Base-by-base conservation (phyloP, 2,113 vertebrate genomes). In the Gorilla gorilla region DNA sequence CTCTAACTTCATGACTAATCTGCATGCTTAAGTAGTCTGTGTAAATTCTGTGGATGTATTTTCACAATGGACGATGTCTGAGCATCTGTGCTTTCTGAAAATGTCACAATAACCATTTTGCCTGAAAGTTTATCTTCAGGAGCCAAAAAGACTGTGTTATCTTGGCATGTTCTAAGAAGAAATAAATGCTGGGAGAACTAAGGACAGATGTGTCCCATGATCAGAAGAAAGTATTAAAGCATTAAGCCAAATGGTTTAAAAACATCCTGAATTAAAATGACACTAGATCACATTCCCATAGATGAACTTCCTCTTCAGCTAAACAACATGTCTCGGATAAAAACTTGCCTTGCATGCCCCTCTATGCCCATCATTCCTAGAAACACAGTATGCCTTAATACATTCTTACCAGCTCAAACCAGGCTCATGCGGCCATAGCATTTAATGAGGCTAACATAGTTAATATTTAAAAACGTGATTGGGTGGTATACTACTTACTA, bases 21-120 rank as follows among this genome's bases (percentile, higher is more conserved):
- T 96, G 72, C 85, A 93, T 45, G 73, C 95, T 85, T 84, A 89
- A 72, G 81, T 13, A 61, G 76, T 52, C 92, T 83, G 55, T 59
- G 38, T 50, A 92, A 92, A 91, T 90, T 91, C 70, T 32, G 13
- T 13, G 48, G 61, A 61, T 76, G n/a, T 27, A 9, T 90, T 86
- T 95, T 55, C 78, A 80, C 92, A 79, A 30, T 27, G 50, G 84
- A 90, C 0, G 5, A 18, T 38, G 8, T 89, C 5, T 68, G 73
- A 98, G 97, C 83, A 96, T 93, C 97, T 96, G 97, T 66, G 96
- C n/a, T 94, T 97, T 92, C 94, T 55, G 90, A 97, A 97, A 97
- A 98, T 94, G 90, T 91, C 92, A 98, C 52, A 82, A 82, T 92
- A 94, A 94, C 55, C 82, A 89, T 88, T 97, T 96, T 94, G 35